Conservation (phyloP, 2,113 vertebrate species). For the Ailuropoda melanoleuca region DNA sequence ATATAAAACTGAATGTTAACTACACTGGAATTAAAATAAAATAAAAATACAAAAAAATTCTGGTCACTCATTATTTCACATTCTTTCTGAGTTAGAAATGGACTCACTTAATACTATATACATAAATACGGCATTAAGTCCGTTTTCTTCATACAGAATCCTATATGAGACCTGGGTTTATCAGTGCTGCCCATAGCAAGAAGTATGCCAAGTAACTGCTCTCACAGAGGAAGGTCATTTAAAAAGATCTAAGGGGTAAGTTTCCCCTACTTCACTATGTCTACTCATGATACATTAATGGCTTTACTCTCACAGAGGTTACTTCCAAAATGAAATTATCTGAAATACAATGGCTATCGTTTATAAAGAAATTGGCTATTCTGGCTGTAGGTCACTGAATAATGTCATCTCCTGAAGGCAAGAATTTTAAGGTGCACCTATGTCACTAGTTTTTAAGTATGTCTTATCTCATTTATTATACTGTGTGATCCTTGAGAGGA, state of each 20-base stretch:
- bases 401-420: not conserved
- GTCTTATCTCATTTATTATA: not conserved
- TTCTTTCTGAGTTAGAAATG: not conserved
- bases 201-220: not conserved
- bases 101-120: not conserved
- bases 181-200: not conserved
- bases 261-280: not conserved
- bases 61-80: not conserved
- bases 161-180: not conserved
- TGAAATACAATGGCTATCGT: not conserved
- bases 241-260: not conserved
- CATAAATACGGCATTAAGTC: not conserved
- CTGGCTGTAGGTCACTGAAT: not conserved
- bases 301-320: not conserved
- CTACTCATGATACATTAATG: not conserved
- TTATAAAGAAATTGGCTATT: not conserved
- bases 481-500: not conserved
- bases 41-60: not conserved
- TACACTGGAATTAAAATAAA: not conserved
- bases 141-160: not conserved
- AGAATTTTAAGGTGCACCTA: not conserved
- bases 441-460: not conserved
- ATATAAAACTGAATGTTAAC: not conserved
- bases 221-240: not conserved
- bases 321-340: constrained; percentile 12